Evolutionary conservation across 2,888 invertebrate species (phyloP), one percentile per base, ranked within the genome.

Genomic region (Biston betularia): DNA sequence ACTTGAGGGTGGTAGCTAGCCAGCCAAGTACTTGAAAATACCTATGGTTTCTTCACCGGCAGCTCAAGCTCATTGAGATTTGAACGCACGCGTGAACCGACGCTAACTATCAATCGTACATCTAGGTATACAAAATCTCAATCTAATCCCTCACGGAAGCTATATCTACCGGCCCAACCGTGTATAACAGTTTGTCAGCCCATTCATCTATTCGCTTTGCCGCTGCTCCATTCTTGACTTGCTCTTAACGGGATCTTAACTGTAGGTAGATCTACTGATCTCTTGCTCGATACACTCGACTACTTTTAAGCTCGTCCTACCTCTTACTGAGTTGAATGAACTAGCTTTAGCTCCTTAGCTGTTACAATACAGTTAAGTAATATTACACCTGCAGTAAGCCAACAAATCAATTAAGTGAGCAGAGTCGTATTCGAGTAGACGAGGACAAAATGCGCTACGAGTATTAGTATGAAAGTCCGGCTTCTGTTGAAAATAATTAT

Each of bases 241-340:
- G 49, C 15, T 33, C 12, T 33, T 67, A 67, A 67, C 63, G 67
- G 67, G 53, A 67, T 54, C 58, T 35, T 38, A 55, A 50, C 45
- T 50, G 56, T 58, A 44, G 56, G 24, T 24, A 24, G n/a, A n/a
- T 3, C 52, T 60, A 40, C 58, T 40, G 65, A 63, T 63, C 59
- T 65, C 12, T 38, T 34, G 33, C 35, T 54, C 42, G 54, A 59
- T 58, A 63, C 63, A 57, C 63, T 56, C 38, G 48, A n/a, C 14
- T 44, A 61, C 61, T 46, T 45, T 12, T 45, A 35, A 24, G 7
- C 9, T 49, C 7, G 35, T 45, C 45, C 53, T 50, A 34, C 33
- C 42, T 38, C 38, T 14, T 49, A 38, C 35, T 45, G 48, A 59
- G 64, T 65, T 65, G 42, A 59, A 49, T 63, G 49, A 49, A 63